A percentile compares a stretch with the other conserved stretches of the same genome.
Conservation (phyloP, 2,113 vertebrate genomes). For the Polypterus senegalus region DNA sequence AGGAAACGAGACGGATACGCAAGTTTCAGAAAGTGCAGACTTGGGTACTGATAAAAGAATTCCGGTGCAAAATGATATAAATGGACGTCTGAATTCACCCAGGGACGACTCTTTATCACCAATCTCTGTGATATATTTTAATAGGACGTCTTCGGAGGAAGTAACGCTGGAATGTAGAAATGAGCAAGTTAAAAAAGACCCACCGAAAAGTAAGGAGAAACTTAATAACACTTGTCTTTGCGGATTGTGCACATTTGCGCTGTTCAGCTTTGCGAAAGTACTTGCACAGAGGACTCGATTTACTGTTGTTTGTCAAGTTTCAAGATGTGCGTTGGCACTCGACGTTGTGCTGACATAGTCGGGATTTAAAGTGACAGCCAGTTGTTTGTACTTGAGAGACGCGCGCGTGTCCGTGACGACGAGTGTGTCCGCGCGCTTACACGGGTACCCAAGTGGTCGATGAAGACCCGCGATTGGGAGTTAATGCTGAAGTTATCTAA, state of each 20-base stretch:
- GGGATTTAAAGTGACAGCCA: no score
- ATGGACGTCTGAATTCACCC: slow-evolving; percentile 35
- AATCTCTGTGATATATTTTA: slow-evolving; percentile 60
- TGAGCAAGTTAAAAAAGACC: slow-evolving; percentile 23
- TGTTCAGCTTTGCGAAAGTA: background rate
- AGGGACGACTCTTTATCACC: slow-evolving; percentile 53
- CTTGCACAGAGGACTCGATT: no score
- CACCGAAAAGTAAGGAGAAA: slow-evolving; percentile 35
- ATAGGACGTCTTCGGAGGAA: slow-evolving; percentile 32
- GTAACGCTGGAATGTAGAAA: slow-evolving; percentile 36
- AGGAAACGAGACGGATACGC: slow-evolving; percentile 17
- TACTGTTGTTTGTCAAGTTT: background rate
- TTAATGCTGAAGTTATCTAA: no score
- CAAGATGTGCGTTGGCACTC: background rate
- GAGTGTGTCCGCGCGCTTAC: no score
- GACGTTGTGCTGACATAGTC: no score
- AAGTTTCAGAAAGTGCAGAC: slow-evolving; percentile 21
- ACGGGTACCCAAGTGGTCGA: no score
- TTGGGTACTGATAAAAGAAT: slow-evolving; percentile 9
- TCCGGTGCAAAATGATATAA: slow-evolving; percentile 26
- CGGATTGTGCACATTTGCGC: background rate
- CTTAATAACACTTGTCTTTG: slow-evolving; percentile 32
- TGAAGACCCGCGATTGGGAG: no score
- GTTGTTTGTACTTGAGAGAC: no score
- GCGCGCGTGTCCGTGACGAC: no score